Evolutionary conservation across 2,888 invertebrate genomes (phyloP), one percentile per base, ranked within the genome.

Genomic region (Anthrax anthrax): DNA sequence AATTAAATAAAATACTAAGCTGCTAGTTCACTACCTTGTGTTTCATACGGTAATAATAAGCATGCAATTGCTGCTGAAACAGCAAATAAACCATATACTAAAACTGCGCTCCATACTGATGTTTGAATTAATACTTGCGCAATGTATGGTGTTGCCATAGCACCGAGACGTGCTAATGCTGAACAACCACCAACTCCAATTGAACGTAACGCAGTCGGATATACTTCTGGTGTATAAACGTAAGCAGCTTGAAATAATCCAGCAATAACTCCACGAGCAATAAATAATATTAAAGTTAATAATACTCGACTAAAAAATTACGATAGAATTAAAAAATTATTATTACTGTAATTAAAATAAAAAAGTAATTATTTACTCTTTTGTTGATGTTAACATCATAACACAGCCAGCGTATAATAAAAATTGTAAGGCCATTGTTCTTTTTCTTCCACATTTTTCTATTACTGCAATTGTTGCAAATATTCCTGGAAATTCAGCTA

Each of bases 211-310:
- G 88, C 84, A 1, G 90, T 90, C 0, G 94, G 92, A 63, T 92
- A 94, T 4, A 91, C 87, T 77, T 94, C 94, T 9, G 94, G 92
- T 8, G 94, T 95, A 61, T 95, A 95, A 6, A 94, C 91, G 60
- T 94, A 95, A 0, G 91, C 90, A 0, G 91, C 91, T 74, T 94
- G 92, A 64, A 95, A 95, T 2, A 92, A 80, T 0, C 94, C 94
- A 18, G 92, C 90, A 56, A 94, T 90, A 51, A 94, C 84, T 5
- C 89, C 92, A 55, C 95, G 75, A 1, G 91, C 89, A 55, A 91
- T 63, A 64, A 94, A 94, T 52, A 95, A 70, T 54, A 90, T 77
- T 43, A 86, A 75, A 0, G 91, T 94, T 54, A 92, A 69, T 56
- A 80, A 75, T 8, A 77, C 75, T 27, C 86, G 78, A 51, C 84